Conservation (phyloP, 2,797 vertebrate species). For the Strix occidentalis region DNA sequence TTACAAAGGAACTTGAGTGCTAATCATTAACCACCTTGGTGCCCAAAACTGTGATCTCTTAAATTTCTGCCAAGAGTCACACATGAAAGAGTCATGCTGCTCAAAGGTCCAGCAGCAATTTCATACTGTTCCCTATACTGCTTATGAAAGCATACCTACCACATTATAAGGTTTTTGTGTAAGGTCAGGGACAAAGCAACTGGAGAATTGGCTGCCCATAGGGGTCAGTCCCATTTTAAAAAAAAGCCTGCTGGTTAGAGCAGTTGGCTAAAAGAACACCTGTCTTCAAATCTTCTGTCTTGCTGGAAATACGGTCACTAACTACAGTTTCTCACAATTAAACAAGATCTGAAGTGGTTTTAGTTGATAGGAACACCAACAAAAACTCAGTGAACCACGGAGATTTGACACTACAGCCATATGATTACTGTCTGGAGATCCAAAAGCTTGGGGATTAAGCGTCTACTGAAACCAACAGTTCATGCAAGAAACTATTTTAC, state of each 20-base stretch:
- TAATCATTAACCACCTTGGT: neutral
- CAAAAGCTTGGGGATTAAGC: neutral
- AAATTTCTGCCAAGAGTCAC: neutral
- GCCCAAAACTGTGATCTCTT: neutral
- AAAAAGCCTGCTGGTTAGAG: neutral
- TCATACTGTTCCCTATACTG: neutral
- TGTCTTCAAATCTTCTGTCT: neutral
- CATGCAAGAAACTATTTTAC: neutral
- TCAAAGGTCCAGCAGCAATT: neutral
- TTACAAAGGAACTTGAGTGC: neutral
- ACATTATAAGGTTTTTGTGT: neutral
- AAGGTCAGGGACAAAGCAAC: neutral
- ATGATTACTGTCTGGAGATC: neutral
- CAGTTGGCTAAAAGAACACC: neutral
- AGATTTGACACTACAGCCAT: neutral
- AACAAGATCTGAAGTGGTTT: neutral
- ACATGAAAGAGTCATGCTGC: neutral
- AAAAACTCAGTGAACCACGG: neutral
- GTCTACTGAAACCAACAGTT: neutral
- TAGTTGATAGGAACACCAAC: neutral
- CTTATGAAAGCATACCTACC: neutral
- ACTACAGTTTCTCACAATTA: neutral
- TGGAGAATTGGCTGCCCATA: neutral
- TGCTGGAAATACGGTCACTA: neutral
- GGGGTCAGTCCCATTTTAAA: neutral